Conservation (phyloP, 92 coral and sea anemone genomes). For the Siderastrea radians region DNA sequence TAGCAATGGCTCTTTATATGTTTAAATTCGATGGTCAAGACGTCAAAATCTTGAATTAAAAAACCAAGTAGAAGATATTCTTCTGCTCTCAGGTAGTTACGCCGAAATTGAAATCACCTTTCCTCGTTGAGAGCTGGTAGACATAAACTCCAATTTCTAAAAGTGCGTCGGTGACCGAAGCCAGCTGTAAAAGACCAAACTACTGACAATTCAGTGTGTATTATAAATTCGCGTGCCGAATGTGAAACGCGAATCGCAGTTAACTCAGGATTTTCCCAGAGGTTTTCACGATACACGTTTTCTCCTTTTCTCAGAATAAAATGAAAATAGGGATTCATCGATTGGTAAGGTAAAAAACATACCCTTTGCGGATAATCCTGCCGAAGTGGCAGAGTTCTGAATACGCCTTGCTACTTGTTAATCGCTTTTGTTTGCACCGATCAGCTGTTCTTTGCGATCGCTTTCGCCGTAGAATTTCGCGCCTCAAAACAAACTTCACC, state of each 20-base stretch:
- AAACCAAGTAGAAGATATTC: background rate
- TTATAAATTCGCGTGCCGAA: slow-evolving; percentile 22
- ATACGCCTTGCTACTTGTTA: slow-evolving; percentile 29
- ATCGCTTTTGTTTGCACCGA: slow-evolving; percentile 30
- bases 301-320: background rate
- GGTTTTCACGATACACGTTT: too few species aligned
- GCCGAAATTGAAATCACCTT: background rate
- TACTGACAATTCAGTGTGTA: slow-evolving; percentile 4
- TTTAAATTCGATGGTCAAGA: background rate
- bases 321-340: background rate
- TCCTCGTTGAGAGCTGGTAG: background rate
- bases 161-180: background rate
- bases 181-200: slow-evolving; percentile 16
- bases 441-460: slow-evolving; percentile 38
- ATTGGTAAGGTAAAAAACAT: background rate
- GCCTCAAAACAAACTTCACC: slow-evolving; percentile 22
- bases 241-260: background rate
- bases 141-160: background rate
- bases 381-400: slow-evolving; percentile 31
- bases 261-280: background rate
- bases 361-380: background rate
- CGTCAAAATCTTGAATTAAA: slow-evolving; percentile 23
- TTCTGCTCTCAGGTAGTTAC: background rate
- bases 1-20: background rate
- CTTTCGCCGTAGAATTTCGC: slow-evolving; percentile 23